Evolutionary conservation across 35 echinoderm and acorn worm genomes (phyloP), one percentile per base, ranked within the genome.

Genomic region (Hemicentrotus pulcherrimus): DNA sequence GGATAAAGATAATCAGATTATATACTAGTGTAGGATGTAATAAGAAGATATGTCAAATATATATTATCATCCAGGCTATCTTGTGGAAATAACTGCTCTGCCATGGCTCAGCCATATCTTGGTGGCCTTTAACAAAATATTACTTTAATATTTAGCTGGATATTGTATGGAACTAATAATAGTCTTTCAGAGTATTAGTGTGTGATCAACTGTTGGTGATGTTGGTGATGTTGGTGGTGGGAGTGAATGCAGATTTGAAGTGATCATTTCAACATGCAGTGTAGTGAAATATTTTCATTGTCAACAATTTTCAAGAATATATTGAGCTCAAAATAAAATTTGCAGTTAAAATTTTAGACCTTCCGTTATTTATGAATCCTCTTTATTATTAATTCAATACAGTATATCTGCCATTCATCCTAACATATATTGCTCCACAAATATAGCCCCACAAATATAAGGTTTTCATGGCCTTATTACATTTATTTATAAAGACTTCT

Each of bases 1-100:
- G 65, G 65, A 78, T 78, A 78, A 78, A 78, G 28, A 78, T 78
- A 22, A 78, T 78, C 65, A 78, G 65, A 78, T 78, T 78, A 78
- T 28, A 78, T 78, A 78, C 19, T 6, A 41, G 65, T 78, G 65
- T 78, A 28, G 65, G 65, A 78, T 78, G 65, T n/a, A 78, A 78
- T 78, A 28, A 78, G n/a, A 78, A 22, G 65, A 78, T 78, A 78
- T 78, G 65, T 78, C 65, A 78, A 78, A 5, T 28, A 8, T 78
- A n/a, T 28, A 78, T 78, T n/a, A n/a, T 28, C 24, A 78, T 28
- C 65, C 28, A 4, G 65, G 22, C 65, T 78, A 78, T 78, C 65
- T 78, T 78, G 65, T 28, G 50, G 28, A 78, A 78, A 28, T 78
- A 78, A 78, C 0, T 78, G 7, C 65, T 28, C 19, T n/a, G 6